These are phyloP conservation scores for Lateolabrax maculatus DNA, from an alignment of 2,797 vertebrate species.

Conservation along the genomic window DNA sequence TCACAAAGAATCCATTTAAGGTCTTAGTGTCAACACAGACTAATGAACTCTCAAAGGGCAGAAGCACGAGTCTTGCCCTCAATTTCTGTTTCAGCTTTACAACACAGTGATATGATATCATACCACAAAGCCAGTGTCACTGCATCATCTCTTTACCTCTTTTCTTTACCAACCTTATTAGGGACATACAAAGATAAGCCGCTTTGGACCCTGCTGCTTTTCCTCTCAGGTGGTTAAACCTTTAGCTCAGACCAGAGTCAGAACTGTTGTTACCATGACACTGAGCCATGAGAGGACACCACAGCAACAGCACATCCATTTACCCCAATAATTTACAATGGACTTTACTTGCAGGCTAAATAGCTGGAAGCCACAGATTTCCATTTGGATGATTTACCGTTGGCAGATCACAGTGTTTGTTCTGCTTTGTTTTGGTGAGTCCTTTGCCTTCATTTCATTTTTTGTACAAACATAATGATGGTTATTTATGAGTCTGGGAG, in stretches of 20 bases:
- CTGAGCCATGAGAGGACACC: conserved; percentile 43
- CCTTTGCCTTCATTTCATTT: not conserved
- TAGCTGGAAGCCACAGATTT: not conserved
- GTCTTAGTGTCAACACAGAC: not conserved
- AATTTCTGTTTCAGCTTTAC: not conserved
- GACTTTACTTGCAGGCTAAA: conserved; percentile 25
- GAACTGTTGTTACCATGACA: conserved; percentile 72
- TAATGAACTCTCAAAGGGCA: not conserved
- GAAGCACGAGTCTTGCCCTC: not conserved
- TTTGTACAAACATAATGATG: not conserved
- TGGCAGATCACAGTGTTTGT: not conserved
- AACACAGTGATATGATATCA: not conserved
- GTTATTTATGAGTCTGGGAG: not conserved
- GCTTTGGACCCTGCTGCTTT: conserved; percentile 15
- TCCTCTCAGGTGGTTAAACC: conserved; percentile 35
- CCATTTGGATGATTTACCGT: conserved; percentile 14
- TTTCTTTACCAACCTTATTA: not conserved
- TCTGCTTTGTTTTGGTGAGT: not conserved
- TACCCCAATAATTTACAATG: conserved; percentile 24
- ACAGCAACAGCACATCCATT: conserved; percentile 48
- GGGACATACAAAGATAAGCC: conserved; percentile 26
- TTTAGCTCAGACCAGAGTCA: conserved; percentile 20
- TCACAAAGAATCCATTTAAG: not conserved
- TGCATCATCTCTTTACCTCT: not conserved
- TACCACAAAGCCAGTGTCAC: not conserved